Conservation (phyloP, 2,888 invertebrate genomes). For the Resseliella maxima region DNA sequence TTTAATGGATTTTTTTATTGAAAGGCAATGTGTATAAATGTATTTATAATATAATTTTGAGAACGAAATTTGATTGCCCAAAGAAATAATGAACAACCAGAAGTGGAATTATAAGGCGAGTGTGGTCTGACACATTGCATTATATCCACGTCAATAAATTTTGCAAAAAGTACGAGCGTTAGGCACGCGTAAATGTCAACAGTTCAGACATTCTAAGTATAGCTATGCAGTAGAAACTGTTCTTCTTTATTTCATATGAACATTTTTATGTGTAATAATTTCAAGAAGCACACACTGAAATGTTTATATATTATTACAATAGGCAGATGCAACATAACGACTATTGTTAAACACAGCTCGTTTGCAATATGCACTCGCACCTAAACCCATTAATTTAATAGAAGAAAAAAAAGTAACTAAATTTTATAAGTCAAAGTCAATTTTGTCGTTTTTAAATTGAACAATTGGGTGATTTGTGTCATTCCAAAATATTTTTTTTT, state of each 20-base stretch:
- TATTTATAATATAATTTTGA: too few species aligned
- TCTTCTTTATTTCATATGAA: not conserved
- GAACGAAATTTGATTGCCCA: not conserved
- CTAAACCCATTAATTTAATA: not conserved
- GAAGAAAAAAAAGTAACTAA: not conserved
- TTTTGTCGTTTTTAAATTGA: not conserved
- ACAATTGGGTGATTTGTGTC: not conserved
- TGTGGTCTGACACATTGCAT: not conserved
- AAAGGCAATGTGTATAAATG: too few species aligned
- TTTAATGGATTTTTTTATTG: too few species aligned
- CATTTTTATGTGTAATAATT: conserved; percentile 12
- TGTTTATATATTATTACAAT: not conserved
- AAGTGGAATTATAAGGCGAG: not conserved
- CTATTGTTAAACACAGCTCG: not conserved
- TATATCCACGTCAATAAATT: too few species aligned
- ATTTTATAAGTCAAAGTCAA: not conserved
- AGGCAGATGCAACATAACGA: conserved; percentile 1
- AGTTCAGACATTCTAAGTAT: not conserved
- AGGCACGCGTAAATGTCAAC: not conserved
- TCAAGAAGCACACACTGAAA: not conserved
- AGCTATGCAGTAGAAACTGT: not conserved
- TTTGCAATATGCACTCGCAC: not conserved
- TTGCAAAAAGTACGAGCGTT: not conserved
- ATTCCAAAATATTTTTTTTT: not conserved
- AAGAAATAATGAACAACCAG: not conserved